Base-by-base conservation (phyloP, 2,888 invertebrate genomes). In the Heterodera filipjevi region DNA sequence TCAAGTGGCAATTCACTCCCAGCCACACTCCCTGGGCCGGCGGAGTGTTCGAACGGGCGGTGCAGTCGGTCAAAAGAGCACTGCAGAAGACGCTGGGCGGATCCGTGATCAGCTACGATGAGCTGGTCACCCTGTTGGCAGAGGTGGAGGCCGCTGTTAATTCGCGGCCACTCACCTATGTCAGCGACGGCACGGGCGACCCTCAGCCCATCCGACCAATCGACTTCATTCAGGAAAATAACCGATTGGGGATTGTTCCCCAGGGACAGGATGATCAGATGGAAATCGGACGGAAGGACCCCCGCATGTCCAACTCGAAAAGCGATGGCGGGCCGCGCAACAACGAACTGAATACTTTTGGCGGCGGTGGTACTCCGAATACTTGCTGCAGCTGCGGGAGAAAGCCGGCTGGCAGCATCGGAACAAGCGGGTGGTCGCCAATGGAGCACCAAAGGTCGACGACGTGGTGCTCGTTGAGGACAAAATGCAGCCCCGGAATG, bases 131-230 rank as follows among this genome's bases (percentile, higher is more conserved):
- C 2, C 33, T 80, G 14, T n/a, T 79, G 14, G 32, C 71, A 0
- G 32, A 70, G 14, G 33, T 78, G 5, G 79, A 80, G 46, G 79
- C 79, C 16, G 33, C 59, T 1, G 64, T 79, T 53, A 79, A 79
- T 35, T 35, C 32, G 16, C 79, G 79, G 5, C 79, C 78, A 16
- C 46, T 79, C 5, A 49, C 71, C 3, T 35, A 10, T 19, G 71
- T 71, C 19, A 49, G 27, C 30, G 27, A 5, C 30, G 71, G 8
- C 16, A 32, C 30, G 27, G 71, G 53, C 16, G 76, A 46, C 19
- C 32, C 64, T 1, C 39, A 1, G 19, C 49, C 66, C 5, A n/a
- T 78, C 27, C 16, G 77, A 2, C 78, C 78, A 5, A 32, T 46
- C 49, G 78, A 78, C 30, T 78, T 78, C 35, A 59, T 59, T 22